A percentile compares a stretch with the other conserved stretches of the same genome.
Evolutionary conservation across 2,113 vertebrate species (phyloP).

Genomic region (Sitta europaea): DNA sequence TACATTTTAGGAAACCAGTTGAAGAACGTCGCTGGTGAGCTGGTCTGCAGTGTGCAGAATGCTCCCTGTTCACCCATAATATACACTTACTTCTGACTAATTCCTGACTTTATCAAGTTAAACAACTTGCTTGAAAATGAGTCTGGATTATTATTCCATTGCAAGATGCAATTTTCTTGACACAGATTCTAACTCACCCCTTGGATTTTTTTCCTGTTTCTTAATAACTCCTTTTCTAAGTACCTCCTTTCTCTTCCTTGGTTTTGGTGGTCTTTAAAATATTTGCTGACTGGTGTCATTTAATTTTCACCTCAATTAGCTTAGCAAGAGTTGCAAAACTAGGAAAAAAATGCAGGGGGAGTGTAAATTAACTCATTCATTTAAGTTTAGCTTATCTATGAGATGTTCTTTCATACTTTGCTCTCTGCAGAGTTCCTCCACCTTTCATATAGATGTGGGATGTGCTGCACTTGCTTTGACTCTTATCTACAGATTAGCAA

Average conservation of each 20-base stretch:
- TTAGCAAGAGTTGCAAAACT: slow-evolving; percentile 31
- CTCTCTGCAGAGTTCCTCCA: slow-evolving; percentile 47
- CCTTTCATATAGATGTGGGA: slow-evolving; percentile 54
- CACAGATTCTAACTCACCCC: not conserved
- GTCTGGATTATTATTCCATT: not conserved
- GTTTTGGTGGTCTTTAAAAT: slow-evolving; percentile 32
- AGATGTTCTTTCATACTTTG: slow-evolving; percentile 54
- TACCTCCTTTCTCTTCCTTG: not conserved
- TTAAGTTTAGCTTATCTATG: slow-evolving; percentile 60
- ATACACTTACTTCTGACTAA: slow-evolving; percentile 42
- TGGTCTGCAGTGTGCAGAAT: not conserved
- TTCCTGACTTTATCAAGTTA: slow-evolving; percentile 37
- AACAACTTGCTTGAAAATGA: slow-evolving; percentile 15
- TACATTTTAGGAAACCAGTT: slow-evolving; percentile 13
- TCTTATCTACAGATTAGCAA: slow-evolving; percentile 62
- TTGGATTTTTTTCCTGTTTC: not conserved
- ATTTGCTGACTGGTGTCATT: slow-evolving; percentile 47
- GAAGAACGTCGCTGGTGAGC: not conserved
- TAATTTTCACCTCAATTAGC: slow-evolving; percentile 61
- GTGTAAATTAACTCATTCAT: slow-evolving; percentile 63
- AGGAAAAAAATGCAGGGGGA: not conserved
- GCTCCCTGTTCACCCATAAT: slow-evolving; percentile 40
- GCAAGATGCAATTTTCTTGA: not conserved
- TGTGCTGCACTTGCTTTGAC: slow-evolving; percentile 43
- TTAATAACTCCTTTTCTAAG: not conserved